A percentile compares a stretch with the other conserved stretches of the same genome.
Evolutionary conservation across 2,888 invertebrate species (phyloP).

Genomic region (Himalopsyche tibetana): DNA sequence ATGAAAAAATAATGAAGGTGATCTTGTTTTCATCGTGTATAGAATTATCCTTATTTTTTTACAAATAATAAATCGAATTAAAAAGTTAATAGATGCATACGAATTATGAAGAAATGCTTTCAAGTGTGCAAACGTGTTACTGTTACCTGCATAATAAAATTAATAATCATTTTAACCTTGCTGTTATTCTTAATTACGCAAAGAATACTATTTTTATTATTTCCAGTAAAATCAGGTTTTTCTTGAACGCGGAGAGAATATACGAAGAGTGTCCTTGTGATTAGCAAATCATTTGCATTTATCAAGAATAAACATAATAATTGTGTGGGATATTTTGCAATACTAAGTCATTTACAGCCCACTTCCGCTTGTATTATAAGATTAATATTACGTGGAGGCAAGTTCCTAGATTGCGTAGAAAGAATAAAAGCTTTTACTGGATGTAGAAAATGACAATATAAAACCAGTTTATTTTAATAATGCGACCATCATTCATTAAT

Average conservation of each 20-base stretch:
- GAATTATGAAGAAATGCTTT: conserved; percentile 26
- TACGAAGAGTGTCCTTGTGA: conserved; percentile 22
- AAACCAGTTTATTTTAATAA: conserved; percentile 21
- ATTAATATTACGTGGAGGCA: neutral
- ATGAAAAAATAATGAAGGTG: no score
- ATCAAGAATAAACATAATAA: conserved; percentile 13
- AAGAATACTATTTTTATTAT: conserved; percentile 11
- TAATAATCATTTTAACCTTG: conserved; percentile 24
- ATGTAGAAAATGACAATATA: conserved; percentile 10
- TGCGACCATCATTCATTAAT: conserved; percentile 7
- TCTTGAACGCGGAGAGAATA: neutral
- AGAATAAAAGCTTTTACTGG: conserved; percentile 36
- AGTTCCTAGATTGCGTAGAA: conserved; percentile 1
- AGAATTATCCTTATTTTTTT: no score
- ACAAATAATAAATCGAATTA: neutral
- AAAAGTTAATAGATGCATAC: neutral
- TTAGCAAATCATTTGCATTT: conserved; percentile 41
- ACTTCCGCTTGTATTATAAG: conserved; percentile 18
- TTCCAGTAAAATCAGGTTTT: conserved; percentile 6
- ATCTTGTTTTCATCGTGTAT: no score
- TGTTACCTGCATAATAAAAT: conserved; percentile 1
- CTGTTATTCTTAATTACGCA: conserved; percentile 22
- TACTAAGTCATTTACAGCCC: conserved; percentile 15
- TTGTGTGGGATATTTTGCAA: conserved; percentile 38
- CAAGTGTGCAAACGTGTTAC: neutral